Conservation (phyloP, 2,113 vertebrate genomes). For the Monopterus albus region DNA sequence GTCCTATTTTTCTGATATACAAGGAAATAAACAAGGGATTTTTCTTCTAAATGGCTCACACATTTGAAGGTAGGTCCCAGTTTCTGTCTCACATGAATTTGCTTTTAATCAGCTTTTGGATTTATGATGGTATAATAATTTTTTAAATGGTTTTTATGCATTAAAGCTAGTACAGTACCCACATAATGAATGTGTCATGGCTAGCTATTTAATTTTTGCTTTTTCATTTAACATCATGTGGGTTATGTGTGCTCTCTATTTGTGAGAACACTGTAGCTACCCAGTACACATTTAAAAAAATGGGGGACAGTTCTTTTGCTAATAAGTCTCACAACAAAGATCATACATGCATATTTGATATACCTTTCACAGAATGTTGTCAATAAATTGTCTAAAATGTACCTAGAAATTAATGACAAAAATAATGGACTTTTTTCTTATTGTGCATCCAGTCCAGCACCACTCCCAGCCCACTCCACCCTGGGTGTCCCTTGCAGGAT, state of each 20-base stretch:
- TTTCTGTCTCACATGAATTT: not conserved
- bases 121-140: too few species aligned
- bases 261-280: too few species aligned
- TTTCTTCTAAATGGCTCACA: slow-evolving; percentile 28
- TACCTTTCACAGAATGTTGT: not conserved
- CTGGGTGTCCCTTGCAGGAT: slow-evolving; percentile 83
- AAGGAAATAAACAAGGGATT: slow-evolving; percentile 19
- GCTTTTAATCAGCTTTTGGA: not conserved
- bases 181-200: not conserved
- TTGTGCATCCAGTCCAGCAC: slow-evolving; percentile 6
- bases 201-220: not conserved
- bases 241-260: not conserved
- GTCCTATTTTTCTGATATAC: not conserved
- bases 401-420: not conserved
- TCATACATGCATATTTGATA: not conserved
- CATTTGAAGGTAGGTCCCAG: slow-evolving; percentile 52
- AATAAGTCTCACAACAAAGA: not conserved
- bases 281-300: too few species aligned
- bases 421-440: not conserved
- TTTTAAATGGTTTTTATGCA: too few species aligned
- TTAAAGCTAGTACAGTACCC: too few species aligned
- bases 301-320: too few species aligned
- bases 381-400: not conserved
- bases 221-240: not conserved
- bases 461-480: slow-evolving; percentile 41